Evolutionary conservation across 1,140 invertebrate species (phyloP).

Genomic region (Drosophila navojoa): DNA sequence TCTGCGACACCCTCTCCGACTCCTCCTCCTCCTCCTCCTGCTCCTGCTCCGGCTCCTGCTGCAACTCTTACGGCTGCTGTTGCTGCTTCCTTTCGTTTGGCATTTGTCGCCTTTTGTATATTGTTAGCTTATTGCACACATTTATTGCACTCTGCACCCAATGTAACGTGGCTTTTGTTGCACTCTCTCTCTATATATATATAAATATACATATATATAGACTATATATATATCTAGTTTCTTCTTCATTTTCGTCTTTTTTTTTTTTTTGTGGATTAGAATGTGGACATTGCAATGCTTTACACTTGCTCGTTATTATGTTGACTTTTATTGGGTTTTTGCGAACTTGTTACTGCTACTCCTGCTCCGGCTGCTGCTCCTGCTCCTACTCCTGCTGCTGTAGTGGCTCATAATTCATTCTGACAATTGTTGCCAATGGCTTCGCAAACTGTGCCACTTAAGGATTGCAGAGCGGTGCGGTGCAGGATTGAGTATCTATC

Average conservation of each 20-base stretch:
- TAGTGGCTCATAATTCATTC: slow-evolving; percentile 49
- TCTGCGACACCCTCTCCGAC: background rate
- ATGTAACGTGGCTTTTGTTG: slow-evolving; percentile 2
- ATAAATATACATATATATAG: background rate
- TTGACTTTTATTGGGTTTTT: slow-evolving; percentile 57
- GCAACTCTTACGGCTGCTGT: background rate
- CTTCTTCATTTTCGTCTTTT: slow-evolving; percentile 18
- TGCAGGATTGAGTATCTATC: background rate
- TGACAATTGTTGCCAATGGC: slow-evolving; percentile 48
- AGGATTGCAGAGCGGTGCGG: background rate
- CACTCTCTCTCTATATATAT: no score
- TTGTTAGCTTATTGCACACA: slow-evolving; percentile 75
- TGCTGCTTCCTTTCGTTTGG: slow-evolving; percentile 50
- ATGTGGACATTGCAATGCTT: slow-evolving; percentile 45
- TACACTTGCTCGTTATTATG: slow-evolving; percentile 47
- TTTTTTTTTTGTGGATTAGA: slow-evolving; percentile 44
- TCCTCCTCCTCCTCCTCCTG: no score
- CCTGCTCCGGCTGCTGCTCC: background rate
- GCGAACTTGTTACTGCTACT: slow-evolving; percentile 27
- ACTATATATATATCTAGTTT: background rate
- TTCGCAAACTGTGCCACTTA: slow-evolving; percentile 12
- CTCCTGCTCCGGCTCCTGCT: background rate
- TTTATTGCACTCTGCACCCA: slow-evolving; percentile 49
- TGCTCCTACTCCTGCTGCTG: background rate
- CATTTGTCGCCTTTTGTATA: slow-evolving; percentile 77